Base-by-base conservation (phyloP, 2,888 invertebrate genomes). In the Iphiclides podalirius region DNA sequence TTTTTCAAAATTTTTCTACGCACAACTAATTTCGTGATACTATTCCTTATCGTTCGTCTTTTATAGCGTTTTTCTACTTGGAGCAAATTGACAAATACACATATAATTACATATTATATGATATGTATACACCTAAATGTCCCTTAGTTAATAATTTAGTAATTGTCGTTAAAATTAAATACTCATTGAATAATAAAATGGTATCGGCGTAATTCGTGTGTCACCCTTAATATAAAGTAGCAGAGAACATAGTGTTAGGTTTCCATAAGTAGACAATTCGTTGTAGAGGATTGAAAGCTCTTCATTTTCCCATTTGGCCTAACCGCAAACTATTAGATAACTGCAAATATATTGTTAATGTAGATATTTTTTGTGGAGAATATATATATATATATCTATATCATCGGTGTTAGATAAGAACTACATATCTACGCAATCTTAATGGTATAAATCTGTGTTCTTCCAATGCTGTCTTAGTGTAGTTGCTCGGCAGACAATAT, bases 11-110 rank as follows among this genome's bases (percentile, higher is more conserved):
- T 69, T 70, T 28, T 73, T 82, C 82, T 81, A 86, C 86, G 85
- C 86, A 86, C 86, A 86, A 84, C 79, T 70, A 72, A 61, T 77
- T 75, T 80, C 77, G 79, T 82, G 79, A 81, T 84, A 81, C 68
- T 55, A 50, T 31, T 20, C 41, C 6, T 42, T 17, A 15, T 48
- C 28, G 20, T 23, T 20, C 34, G 36, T 36, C 17, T 48, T 37
- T 36, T 16, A 42, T 41, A 36, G 35, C 43, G 35, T 26, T 34
- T 20, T 26, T 35, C 46, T 28, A 26, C 12, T 42, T 42, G 12
- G 13, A 35, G 12, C 13, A 28, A 47, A 34, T 9, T 39, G 1
- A 23, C 31, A 16, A 14, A 39, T 70, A 64, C 63, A 67, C 54
- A 60, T 63, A 63, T 11, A 41, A 16, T 16, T 1, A 36, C 36